Conservation (phyloP, 1,140 invertebrate genomes). For the Trialeurodes vaporariorum region DNA sequence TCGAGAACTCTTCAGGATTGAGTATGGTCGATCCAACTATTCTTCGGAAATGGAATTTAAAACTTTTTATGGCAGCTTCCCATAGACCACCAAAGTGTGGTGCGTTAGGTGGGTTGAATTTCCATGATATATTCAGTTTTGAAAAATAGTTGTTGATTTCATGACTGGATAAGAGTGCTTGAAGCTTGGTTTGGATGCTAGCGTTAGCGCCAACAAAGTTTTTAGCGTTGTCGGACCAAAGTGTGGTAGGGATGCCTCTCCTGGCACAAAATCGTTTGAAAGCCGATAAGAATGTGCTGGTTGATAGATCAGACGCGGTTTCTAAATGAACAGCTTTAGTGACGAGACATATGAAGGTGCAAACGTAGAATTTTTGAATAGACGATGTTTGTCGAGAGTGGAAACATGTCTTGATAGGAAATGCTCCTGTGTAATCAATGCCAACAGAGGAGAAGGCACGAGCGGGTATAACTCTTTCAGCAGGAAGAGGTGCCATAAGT, state of each 20-base stretch:
- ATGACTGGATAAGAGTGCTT: background rate
- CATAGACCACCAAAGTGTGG: constrained; percentile 26
- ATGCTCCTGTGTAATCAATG: constrained; percentile 31
- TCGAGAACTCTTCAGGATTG: constrained; percentile 29
- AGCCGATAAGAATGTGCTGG: constrained; percentile 21
- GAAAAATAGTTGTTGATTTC: too few species aligned
- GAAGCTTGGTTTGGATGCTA: constrained; percentile 5
- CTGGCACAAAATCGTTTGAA: constrained; percentile 29
- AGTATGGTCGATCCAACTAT: constrained; percentile 22
- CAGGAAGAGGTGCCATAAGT: constrained; percentile 32
- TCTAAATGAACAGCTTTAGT: constrained; percentile 28
- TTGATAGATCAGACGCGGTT: constrained; percentile 20
- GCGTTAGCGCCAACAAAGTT: constrained; percentile 30
- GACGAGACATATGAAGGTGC: constrained; percentile 19
- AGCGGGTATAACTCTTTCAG: constrained; percentile 21
- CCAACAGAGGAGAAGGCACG: constrained; percentile 25
- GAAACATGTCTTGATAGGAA: constrained; percentile 22
- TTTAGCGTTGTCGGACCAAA: constrained; percentile 29
- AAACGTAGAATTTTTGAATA: constrained; percentile 26
- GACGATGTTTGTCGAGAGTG: constrained; percentile 14
- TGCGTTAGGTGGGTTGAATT: constrained; percentile 24
- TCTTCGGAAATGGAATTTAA: constrained; percentile 25
- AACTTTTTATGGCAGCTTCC: constrained; percentile 25
- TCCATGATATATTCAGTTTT: constrained; percentile 19
- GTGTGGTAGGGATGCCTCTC: constrained; percentile 22